phyloP scores from a whole-genome alignment of 2,888 invertebrate species.

The Cantharis rustica region DNA sequence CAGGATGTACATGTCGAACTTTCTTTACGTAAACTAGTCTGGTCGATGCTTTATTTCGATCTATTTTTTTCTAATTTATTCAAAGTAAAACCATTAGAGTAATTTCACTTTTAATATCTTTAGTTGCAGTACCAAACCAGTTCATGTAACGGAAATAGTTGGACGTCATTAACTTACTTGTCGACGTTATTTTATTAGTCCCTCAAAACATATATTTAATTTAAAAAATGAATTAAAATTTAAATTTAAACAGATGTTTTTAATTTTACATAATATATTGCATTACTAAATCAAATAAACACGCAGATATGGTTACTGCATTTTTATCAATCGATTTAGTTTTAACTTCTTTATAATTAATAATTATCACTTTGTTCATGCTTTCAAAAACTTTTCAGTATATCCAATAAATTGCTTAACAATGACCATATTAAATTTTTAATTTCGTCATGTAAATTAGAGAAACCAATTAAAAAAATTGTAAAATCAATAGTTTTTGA shows the following conservation, averaged over 20 bases:
- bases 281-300: too few relatives aligned
- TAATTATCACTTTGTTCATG: neutral
- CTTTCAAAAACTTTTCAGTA: neutral
- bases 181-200: neutral
- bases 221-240: too few relatives aligned
- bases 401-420: neutral
- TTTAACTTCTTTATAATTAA: too few relatives aligned
- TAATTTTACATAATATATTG: too few relatives aligned
- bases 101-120: neutral
- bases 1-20: neutral
- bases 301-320: too few relatives aligned
- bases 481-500: neutral
- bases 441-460: neutral
- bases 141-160: neutral
- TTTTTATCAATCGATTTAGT: too few relatives aligned
- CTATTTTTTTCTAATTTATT: neutral
- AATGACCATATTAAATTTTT: neutral
- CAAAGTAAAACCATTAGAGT: neutral
- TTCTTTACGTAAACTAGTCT: neutral
- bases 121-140: neutral
- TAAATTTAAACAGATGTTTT: too few relatives aligned
- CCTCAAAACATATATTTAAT: neutral
- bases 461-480: neutral
- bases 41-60: neutral
- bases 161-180: neutral